These are phyloP conservation scores for Potamarius usumacintae DNA, from an alignment of 2,113 vertebrate species.

Conservation along the genomic window DNA sequence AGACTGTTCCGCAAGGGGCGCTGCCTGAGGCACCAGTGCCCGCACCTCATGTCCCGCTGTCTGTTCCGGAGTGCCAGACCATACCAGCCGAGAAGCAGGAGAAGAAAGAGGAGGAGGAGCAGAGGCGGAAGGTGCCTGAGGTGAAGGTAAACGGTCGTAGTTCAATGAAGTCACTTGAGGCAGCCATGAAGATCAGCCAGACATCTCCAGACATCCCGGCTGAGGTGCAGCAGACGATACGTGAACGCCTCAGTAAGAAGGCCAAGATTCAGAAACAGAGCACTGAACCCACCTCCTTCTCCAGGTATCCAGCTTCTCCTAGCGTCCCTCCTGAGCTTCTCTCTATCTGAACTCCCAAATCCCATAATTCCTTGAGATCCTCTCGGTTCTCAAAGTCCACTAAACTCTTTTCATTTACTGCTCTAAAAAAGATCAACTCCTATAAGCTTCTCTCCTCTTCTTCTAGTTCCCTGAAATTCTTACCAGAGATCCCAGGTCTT, in stretches of 20 bases:
- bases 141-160: conserved; percentile 81
- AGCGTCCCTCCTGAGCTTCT: background rate
- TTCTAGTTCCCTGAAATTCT: background rate
- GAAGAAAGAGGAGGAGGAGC: conserved; percentile 74
- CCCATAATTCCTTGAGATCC: background rate
- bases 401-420: background rate
- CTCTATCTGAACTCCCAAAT: background rate
- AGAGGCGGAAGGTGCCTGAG: conserved; percentile 77
- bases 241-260: conserved; percentile 86
- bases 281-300: conserved; percentile 93
- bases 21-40: conserved; percentile 71
- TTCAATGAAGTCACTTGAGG: conserved; percentile 79
- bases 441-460: background rate
- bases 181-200: conserved; percentile 98
- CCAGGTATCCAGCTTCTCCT: conserved; percentile 73
- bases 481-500: background rate
- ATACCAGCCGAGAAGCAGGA: conserved; percentile 19
- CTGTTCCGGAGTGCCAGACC: conserved; percentile 17
- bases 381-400: conserved; percentile 9
- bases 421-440: background rate
- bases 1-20: conserved; percentile 72
- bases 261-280: conserved; percentile 94
- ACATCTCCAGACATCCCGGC: conserved; percentile 97
- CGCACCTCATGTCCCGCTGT: conserved; percentile 55
- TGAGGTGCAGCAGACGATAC: conserved; percentile 89